Evolutionary conservation across 2,113 vertebrate species (phyloP).

Genomic region (Pipa parva): DNA sequence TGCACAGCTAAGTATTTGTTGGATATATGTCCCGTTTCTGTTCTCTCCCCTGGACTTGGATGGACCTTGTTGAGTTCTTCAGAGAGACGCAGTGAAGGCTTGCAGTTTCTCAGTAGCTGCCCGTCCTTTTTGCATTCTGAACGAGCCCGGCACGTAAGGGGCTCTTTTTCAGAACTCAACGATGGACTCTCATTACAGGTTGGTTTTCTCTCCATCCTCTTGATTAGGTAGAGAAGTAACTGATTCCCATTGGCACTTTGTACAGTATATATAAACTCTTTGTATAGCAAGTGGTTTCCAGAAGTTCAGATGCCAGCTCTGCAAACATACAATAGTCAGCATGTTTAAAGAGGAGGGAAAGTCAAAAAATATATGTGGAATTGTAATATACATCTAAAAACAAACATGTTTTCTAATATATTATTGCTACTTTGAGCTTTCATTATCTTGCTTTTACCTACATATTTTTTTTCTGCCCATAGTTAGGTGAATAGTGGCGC

Average conservation of each 20-base stretch:
- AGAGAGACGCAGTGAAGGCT: slow-evolving; percentile 43
- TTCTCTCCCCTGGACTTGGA: slow-evolving; percentile 55
- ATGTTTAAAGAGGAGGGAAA: too few relatives aligned
- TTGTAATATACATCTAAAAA: too few relatives aligned
- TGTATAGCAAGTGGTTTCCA: neutral
- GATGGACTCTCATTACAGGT: slow-evolving; percentile 59
- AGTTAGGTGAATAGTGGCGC: too few relatives aligned
- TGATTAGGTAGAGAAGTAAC: slow-evolving; percentile 20
- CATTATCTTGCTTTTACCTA: too few relatives aligned
- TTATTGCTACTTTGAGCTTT: too few relatives aligned
- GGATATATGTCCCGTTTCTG: slow-evolving; percentile 68
- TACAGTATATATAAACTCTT: neutral
- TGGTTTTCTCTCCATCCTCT: slow-evolving; percentile 80
- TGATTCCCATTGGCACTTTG: slow-evolving; percentile 46
- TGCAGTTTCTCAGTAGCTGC: slow-evolving; percentile 57
- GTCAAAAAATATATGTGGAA: too few relatives aligned
- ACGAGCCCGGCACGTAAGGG: slow-evolving; percentile 53
- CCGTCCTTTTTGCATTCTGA: slow-evolving; percentile 71
- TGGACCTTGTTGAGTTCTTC: slow-evolving; percentile 50
- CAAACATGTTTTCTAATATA: too few relatives aligned
- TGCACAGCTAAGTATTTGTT: slow-evolving; percentile 79
- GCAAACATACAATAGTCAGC: neutral
- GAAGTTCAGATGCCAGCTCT: neutral
- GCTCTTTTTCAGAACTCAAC: slow-evolving; percentile 56
- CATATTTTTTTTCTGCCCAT: too few relatives aligned